Evolutionary conservation across 1,140 invertebrate species (phyloP).

Genomic region (Euura lappo): DNA sequence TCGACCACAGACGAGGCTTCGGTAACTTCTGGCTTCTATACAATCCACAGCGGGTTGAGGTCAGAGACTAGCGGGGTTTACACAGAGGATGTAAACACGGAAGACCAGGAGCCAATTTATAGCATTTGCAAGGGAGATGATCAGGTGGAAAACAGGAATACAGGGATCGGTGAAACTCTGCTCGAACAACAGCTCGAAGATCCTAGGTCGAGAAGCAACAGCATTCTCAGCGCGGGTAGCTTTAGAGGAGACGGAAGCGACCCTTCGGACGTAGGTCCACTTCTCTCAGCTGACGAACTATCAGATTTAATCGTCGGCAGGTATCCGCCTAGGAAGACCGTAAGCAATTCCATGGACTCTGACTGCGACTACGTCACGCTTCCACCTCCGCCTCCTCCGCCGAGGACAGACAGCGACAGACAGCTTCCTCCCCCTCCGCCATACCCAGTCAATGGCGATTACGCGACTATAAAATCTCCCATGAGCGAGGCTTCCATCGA

Average conservation of each 20-base stretch:
- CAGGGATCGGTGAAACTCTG: not conserved
- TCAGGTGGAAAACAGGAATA: constrained; percentile 21
- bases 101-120: constrained; percentile 50
- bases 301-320: constrained; percentile 82
- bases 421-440: constrained; percentile 50
- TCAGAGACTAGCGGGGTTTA: constrained; percentile 53
- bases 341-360: constrained; percentile 83
- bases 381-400: constrained; percentile 70
- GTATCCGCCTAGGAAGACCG: constrained; percentile 80
- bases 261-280: constrained; percentile 78
- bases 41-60: constrained; percentile 55
- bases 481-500: constrained; percentile 33
- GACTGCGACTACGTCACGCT: constrained; percentile 88
- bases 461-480: constrained; percentile 38
- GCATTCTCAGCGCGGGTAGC: constrained; percentile 76
- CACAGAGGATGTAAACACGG: constrained; percentile 41
- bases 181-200: constrained; percentile 45
- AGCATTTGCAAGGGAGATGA: constrained; percentile 49
- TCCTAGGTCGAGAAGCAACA: constrained; percentile 69
- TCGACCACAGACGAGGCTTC: constrained; percentile 58
- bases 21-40: constrained; percentile 58
- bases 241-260: constrained; percentile 87
- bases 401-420: constrained; percentile 68
- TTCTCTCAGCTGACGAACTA: constrained; percentile 79
- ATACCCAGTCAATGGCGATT: constrained; percentile 44